A percentile compares a stretch with the other conserved stretches of the same genome.
Conservation (phyloP, 2,888 invertebrate genomes). For the Napeogenes inachia region DNA sequence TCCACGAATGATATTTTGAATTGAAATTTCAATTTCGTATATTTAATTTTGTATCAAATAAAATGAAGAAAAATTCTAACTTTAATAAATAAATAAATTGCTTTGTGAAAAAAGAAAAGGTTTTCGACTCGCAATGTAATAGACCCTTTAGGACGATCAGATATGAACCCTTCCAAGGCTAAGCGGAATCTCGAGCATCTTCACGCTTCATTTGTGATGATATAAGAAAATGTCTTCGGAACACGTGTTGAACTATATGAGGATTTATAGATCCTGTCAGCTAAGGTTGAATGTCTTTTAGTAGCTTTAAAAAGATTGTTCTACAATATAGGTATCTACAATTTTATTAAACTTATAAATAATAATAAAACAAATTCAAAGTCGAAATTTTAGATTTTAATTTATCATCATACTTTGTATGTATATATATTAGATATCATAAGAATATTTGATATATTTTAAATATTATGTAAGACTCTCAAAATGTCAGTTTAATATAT, state of each 20-base stretch:
- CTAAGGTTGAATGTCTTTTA: background rate
- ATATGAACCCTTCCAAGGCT: conserved; percentile 18
- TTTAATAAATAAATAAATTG: background rate
- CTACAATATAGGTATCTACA: background rate
- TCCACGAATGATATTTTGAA: too few relatives aligned
- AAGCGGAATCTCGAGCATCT: conserved; percentile 7
- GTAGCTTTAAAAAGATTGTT: background rate
- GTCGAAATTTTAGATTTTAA: too few relatives aligned
- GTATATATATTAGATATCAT: too few relatives aligned
- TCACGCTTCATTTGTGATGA: conserved; percentile 4
- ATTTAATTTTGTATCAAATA: too few relatives aligned
- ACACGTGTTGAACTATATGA: conserved; percentile 1
- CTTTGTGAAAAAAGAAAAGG: background rate
- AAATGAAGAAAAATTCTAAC: too few relatives aligned
- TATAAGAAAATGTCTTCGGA: background rate
- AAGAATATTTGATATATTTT: too few relatives aligned
- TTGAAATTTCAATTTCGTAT: too few relatives aligned
- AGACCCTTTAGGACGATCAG: conserved; percentile 11
- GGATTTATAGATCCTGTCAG: background rate
- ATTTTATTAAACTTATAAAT: too few relatives aligned
- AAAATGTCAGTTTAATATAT: background rate
- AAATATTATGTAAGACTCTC: background rate
- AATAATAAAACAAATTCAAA: too few relatives aligned
- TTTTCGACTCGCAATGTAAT: background rate
- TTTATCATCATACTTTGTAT: too few relatives aligned